Evolutionary conservation across 2,888 invertebrate species (phyloP).

Genomic region (Neoitamus cyanurus): DNA sequence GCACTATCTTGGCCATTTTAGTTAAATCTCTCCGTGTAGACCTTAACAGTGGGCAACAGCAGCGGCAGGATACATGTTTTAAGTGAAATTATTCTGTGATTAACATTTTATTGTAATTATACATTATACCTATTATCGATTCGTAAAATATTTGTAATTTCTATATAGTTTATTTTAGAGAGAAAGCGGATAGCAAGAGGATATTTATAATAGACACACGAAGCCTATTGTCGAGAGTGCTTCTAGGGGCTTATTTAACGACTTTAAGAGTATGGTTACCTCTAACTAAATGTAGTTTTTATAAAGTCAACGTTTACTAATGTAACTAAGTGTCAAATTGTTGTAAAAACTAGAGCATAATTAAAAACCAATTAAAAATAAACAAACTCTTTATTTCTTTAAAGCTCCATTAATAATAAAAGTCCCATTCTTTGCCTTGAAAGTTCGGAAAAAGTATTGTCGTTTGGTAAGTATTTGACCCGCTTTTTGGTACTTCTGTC

Average conservation of each 20-base stretch:
- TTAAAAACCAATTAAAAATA: slow-evolving; percentile 15
- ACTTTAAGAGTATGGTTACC: slow-evolving; percentile 35
- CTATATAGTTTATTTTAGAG: slow-evolving; percentile 38
- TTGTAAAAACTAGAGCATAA: slow-evolving; percentile 35
- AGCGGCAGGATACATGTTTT: slow-evolving; percentile 40
- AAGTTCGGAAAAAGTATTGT: too few species aligned
- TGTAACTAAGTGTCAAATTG: slow-evolving; percentile 41
- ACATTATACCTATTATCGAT: slow-evolving; percentile 3
- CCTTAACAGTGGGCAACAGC: slow-evolving; percentile 17
- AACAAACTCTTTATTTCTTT: not conserved
- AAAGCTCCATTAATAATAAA: too few species aligned
- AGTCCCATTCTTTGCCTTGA: too few species aligned
- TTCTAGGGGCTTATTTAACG: not conserved
- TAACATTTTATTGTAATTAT: slow-evolving; percentile 40
- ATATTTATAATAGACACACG: slow-evolving; percentile 9
- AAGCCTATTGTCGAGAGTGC: not conserved
- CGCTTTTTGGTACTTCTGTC: too few species aligned
- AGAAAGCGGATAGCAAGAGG: not conserved
- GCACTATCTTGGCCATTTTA: slow-evolving; percentile 34
- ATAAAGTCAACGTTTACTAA: slow-evolving; percentile 40
- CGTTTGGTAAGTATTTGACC: too few species aligned
- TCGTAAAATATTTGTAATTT: slow-evolving; percentile 33
- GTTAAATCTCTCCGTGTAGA: slow-evolving; percentile 8
- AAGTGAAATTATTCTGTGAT: slow-evolving; percentile 44
- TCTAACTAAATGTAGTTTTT: slow-evolving; percentile 27